phyloP scores from a whole-genome alignment of 1,140 invertebrate species.

The Lycorma delicatula region DNA sequence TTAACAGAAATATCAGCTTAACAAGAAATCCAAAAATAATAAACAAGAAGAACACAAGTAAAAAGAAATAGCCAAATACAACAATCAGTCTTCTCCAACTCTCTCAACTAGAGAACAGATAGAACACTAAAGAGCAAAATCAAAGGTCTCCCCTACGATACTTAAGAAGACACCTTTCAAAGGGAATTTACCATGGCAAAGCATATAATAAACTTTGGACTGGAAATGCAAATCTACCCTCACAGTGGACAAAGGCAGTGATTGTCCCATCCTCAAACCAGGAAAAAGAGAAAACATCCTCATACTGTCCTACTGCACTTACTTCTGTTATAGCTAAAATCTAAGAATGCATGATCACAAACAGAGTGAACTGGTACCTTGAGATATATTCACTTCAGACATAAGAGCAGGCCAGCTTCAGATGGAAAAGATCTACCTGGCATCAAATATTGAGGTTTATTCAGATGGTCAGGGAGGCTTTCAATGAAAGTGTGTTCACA shows the following conservation, averaged over 20 bases:
- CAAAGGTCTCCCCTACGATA: background rate
- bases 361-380: background rate
- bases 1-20: background rate
- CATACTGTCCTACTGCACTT: background rate
- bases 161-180: background rate
- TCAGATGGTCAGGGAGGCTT: background rate
- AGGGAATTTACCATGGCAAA: background rate
- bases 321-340: background rate
- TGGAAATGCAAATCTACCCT: background rate
- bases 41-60: background rate
- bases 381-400: background rate
- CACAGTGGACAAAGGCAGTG: background rate
- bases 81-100: background rate
- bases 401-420: background rate
- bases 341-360: background rate
- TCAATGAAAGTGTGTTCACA: background rate
- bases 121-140: background rate
- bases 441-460: background rate
- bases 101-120: background rate
- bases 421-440: background rate
- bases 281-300: background rate
- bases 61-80: background rate
- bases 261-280: background rate
- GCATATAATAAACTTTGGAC: background rate
- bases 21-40: background rate